Evolutionary conservation across 2,797 vertebrate species (phyloP), one percentile per base, ranked within the genome.

Genomic region (Sciaenops ocellatus): DNA sequence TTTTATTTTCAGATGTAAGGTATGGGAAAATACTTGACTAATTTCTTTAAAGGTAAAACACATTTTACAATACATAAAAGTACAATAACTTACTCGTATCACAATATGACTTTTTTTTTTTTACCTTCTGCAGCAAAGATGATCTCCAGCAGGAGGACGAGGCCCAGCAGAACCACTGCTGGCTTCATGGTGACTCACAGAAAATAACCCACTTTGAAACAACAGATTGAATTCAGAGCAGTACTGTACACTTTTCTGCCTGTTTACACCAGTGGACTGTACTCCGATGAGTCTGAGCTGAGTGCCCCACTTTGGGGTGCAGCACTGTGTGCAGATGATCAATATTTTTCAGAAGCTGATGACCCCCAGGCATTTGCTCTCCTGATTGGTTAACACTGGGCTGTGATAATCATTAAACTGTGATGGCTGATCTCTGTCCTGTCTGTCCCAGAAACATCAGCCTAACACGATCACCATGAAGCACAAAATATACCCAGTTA

Each of bases 111-210:
- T 60, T 70, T 38, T 13, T 26, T 26, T n/a, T 7, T 26, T 82
- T 85, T 86, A 96, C 95, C 89, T 42, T 96, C 95, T 80, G 93
- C 95, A 59, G 94, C 91, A 6, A 90, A 93, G 15, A 69, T 28
- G 20, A 62, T 18, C 46, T 81, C 79, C 73, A 93, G 66, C 64
- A 89, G 78, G 16, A 93, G 73, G 63, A 83, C 34, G 22, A 94
- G 65, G 70, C 87, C 83, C 64, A 95, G 85, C 84, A 95, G 84
- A 56, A 87, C 56, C 70, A 80, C 78, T 12, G 73, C 80, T 47
- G 83, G 69, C 81, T 87, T 93, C 95, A 95, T 95, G 70, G 26
- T 60, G 4, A 61, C 63, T 62, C 56, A 48, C 46, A 73, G 44
- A 44, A 82, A 75, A 64, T 47, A 56, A 51, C 24, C 18, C 42